Base-by-base conservation (phyloP, 2,888 invertebrate genomes). In the Thecocarcelia acutangulata region DNA sequence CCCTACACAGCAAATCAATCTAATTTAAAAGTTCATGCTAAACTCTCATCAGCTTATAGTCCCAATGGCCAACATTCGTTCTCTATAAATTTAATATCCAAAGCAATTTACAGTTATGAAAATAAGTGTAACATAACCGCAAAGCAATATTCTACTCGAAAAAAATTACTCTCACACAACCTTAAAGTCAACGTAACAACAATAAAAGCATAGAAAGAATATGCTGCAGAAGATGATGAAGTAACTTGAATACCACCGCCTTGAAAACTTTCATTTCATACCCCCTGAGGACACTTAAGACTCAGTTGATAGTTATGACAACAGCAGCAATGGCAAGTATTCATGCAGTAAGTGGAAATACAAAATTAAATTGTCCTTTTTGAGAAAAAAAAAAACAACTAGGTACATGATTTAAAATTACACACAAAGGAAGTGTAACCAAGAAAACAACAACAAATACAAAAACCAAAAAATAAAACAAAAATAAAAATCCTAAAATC, bases 101-200 rank as follows among this genome's bases (percentile, higher is more conserved):
- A 88, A 88, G 87, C 88, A 88, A 88, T 88, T 89, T 88, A 87
- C 88, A 88, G 88, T 88, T 88, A 88, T 87, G 87, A 88, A 87
- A 89, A 88, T 87, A 48, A 68, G 86, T 87, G 86, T 72, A 87
- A 87, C 85, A 87, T 87, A 87, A 87, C 88, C 88, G 87, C 87
- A 87, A 84, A 75, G 78, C 70, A 81, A 83, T 81, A 80, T 70
- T 59, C 56, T 40, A 48, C 40, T 48, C n/a, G 13, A 83, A 81
- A 76, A 84, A 64, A 21, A 21, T 63, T 46, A 58, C 46, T 64
- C 15, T 46, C 40, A 59, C 50, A 58, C 17, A 21, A 75, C 33
- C 15, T 58, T 58, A 73, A 78, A 87, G 85, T 87, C 87, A 87
- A 87, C 86, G 83, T 85, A 88, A 87, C 86, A 86, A 87, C 86